Conservation (phyloP, 1,140 invertebrate genomes). For the Drosophila gunungcola region DNA sequence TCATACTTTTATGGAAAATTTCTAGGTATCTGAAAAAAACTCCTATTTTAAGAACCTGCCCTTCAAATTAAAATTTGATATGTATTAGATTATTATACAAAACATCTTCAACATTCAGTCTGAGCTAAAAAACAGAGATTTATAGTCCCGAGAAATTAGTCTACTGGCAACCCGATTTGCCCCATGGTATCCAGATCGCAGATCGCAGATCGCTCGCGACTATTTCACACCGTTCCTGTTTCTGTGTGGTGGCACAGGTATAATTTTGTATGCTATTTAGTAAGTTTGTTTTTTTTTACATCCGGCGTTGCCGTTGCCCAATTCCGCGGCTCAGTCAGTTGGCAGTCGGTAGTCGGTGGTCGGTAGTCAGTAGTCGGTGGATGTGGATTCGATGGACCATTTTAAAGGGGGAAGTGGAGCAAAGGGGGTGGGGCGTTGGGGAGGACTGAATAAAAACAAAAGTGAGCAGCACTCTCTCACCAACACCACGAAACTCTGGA, state of each 20-base stretch:
- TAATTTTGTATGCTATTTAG: conserved; percentile 75
- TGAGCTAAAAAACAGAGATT: background rate
- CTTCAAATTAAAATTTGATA: no score
- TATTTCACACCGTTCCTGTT: conserved; percentile 51
- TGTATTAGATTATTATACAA: no score
- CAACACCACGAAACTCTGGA: conserved; percentile 22
- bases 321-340: conserved; percentile 53
- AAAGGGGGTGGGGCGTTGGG: background rate
- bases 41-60: no score
- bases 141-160: background rate
- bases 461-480: conserved; percentile 57
- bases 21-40: no score
- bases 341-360: conserved; percentile 13
- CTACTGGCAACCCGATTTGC: background rate
- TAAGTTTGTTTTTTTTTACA: conserved; percentile 70
- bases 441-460: conserved; percentile 71
- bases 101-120: no score
- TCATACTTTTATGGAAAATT: no score
- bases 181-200: conserved; percentile 43
- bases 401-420: background rate
- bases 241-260: conserved; percentile 38
- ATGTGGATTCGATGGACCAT: conserved; percentile 9
- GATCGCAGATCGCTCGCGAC: conserved; percentile 32
- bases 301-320: conserved; percentile 65
- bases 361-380: conserved; percentile 13